Conservation (phyloP, 2,888 invertebrate species). For the Leptarthrus brevirostris region DNA sequence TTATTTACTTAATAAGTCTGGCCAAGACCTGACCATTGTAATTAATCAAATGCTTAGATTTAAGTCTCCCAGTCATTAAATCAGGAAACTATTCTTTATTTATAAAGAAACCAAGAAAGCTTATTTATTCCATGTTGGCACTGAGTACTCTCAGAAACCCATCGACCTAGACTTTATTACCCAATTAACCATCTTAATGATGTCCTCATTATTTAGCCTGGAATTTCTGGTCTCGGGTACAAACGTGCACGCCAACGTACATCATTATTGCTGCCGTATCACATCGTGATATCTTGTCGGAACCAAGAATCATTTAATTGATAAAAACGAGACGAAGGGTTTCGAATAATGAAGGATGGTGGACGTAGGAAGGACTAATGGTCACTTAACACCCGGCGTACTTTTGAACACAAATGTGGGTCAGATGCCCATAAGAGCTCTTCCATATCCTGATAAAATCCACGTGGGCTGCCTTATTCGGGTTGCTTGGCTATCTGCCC, state of each 20-base stretch:
- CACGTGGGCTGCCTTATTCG: not conserved
- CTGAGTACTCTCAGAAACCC: not conserved
- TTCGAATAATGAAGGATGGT: not conserved
- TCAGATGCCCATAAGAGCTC: not conserved
- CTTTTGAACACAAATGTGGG: not conserved
- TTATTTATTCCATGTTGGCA: not conserved
- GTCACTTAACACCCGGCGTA: not conserved
- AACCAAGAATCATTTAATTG: conserved; percentile 6
- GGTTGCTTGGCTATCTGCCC: not conserved
- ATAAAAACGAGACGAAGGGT: not conserved
- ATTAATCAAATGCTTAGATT: no score
- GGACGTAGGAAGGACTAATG: not conserved
- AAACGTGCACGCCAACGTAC: not conserved
- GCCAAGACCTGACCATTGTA: no score
- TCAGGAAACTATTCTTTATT: no score
- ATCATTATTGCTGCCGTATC: not conserved
- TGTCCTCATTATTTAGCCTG: not conserved
- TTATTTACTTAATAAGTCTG: no score
- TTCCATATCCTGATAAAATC: not conserved
- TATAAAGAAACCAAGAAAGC: not conserved
- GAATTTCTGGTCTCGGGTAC: not conserved
- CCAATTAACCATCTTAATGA: conserved; percentile 11
- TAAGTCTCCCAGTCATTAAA: no score
- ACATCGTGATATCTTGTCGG: conserved; percentile 6
- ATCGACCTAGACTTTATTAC: not conserved